phyloP scores from a whole-genome alignment of 2,888 invertebrate species.

The Metallyticus violacea region DNA sequence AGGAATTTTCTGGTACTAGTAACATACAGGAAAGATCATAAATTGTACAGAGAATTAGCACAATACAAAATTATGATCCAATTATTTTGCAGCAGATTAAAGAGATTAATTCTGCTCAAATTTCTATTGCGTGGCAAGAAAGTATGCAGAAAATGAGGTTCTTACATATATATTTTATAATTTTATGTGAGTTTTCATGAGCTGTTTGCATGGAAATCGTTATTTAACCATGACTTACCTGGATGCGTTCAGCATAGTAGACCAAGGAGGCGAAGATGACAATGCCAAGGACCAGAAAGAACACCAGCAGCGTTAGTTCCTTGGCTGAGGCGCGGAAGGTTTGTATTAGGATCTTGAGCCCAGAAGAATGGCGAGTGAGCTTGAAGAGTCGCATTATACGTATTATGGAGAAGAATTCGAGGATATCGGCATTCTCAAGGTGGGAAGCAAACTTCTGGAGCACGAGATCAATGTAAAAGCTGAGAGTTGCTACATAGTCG shows the following conservation, averaged over 20 bases:
- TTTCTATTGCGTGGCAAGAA: too few relatives aligned
- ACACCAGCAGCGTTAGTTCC: slow-evolving; percentile 92
- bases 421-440: slow-evolving; percentile 90
- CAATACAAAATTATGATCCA: too few relatives aligned
- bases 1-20: too few relatives aligned
- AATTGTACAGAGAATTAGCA: too few relatives aligned
- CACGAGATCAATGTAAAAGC: slow-evolving; percentile 94
- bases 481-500: slow-evolving; percentile 97
- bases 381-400: slow-evolving; percentile 97
- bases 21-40: too few relatives aligned
- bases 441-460: slow-evolving; percentile 88
- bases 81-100: too few relatives aligned
- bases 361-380: slow-evolving; percentile 94
- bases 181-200: too few relatives aligned
- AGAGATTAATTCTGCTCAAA: too few relatives aligned
- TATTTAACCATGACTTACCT: slow-evolving; percentile 41
- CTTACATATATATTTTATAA: too few relatives aligned
- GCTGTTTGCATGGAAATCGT: too few relatives aligned
- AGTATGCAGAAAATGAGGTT: too few relatives aligned
- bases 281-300: slow-evolving; percentile 96
- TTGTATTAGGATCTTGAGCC: slow-evolving; percentile 96
- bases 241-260: slow-evolving; percentile 96
- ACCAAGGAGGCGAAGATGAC: slow-evolving; percentile 97
- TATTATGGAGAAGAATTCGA: slow-evolving; percentile 97
- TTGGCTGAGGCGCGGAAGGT: slow-evolving; percentile 96